phyloP scores from a whole-genome alignment of 2,113 vertebrate genomes.

The Excalfactoria chinensis region DNA sequence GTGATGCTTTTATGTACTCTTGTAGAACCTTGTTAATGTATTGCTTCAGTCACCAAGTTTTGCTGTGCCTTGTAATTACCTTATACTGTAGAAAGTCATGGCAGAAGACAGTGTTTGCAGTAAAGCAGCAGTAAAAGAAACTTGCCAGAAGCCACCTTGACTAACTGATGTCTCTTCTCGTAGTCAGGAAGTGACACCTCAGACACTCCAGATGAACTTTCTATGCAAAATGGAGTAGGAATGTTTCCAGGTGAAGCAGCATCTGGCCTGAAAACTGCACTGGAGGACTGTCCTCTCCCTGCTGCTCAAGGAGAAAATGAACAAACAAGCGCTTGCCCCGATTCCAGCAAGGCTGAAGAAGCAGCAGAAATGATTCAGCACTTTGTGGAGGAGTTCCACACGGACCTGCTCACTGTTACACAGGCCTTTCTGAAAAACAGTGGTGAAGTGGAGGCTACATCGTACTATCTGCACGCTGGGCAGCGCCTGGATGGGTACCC shows the following conservation, averaged over 20 bases:
- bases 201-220: neutral
- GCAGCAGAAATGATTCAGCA: constrained; percentile 75
- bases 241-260: neutral
- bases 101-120: neutral
- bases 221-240: neutral
- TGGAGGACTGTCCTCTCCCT: neutral
- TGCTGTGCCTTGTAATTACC: neutral
- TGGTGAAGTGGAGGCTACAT: constrained; percentile 83
- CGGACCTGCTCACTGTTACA: constrained; percentile 84
- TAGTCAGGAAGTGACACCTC: constrained; percentile 45
- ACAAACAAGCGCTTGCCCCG: constrained; percentile 35
- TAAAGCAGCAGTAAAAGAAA: neutral
- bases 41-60: neutral
- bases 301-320: constrained; percentile 51
- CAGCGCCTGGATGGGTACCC: constrained; percentile 78
- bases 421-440: constrained; percentile 90
- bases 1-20: neutral
- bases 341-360: constrained; percentile 56
- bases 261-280: neutral
- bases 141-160: neutral
- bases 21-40: neutral
- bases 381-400: constrained; percentile 83
- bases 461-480: constrained; percentile 78
- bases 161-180: neutral
- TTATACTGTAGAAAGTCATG: neutral